Percentiles rank a stretch among this genome's conserved stretches.
Conservation (phyloP, 1,140 invertebrate species). For the Caenorhabditis tropicalis region DNA sequence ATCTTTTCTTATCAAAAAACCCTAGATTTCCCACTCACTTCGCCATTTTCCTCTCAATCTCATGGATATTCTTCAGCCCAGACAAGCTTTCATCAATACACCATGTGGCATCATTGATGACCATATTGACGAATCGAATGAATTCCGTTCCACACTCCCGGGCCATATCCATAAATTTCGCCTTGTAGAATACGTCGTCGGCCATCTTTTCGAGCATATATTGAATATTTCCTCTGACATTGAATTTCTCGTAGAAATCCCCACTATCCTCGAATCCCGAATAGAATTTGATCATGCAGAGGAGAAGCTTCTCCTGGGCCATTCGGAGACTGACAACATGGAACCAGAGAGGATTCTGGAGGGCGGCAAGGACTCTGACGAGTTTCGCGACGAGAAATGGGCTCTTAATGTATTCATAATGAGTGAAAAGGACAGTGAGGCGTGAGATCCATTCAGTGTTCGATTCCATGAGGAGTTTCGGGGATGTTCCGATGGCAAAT, state of each 20-base stretch:
- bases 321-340: conserved; percentile 84
- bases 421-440: neutral
- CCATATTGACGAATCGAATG: conserved; percentile 96
- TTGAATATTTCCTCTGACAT: conserved; percentile 95
- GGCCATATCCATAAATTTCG: conserved; percentile 75
- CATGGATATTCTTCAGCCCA: conserved; percentile 89
- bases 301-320: conserved; percentile 82
- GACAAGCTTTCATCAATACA: conserved; percentile 93
- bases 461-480: conserved; percentile 13
- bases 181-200: conserved; percentile 74
- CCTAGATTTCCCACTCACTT: conserved; percentile 73
- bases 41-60: conserved; percentile 87
- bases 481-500: conserved; percentile 75
- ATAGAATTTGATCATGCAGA: conserved; percentile 95
- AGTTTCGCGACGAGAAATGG: conserved; percentile 1
- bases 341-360: conserved; percentile 5
- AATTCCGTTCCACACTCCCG: conserved; percentile 78
- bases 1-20: no score
- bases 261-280: conserved; percentile 95
- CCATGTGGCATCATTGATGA: conserved; percentile 99
- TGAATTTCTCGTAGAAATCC: conserved; percentile 99
- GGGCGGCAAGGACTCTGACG: neutral
- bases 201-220: conserved; percentile 84
- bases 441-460: neutral
- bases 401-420: conserved; percentile 29